Conservation (phyloP, 2,797 vertebrate genomes). For the Chiroxiphia lanceolata region DNA sequence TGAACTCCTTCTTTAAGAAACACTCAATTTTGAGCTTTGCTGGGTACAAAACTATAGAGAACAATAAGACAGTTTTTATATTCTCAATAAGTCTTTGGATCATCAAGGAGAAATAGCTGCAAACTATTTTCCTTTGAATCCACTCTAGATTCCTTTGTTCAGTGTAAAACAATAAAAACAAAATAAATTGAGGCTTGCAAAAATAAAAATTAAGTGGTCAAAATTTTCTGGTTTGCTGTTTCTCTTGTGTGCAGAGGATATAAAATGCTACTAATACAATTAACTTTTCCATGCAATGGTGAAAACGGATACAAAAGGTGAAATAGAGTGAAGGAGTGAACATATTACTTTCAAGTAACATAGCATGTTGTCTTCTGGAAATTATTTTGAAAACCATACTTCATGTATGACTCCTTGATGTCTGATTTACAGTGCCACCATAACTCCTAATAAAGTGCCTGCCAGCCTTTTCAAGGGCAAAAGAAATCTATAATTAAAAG, state of each 20-base stretch:
- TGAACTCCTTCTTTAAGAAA: background rate
- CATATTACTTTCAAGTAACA: background rate
- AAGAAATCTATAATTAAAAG: background rate
- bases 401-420: background rate
- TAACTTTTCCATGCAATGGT: background rate
- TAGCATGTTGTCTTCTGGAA: background rate
- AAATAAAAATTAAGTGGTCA: background rate
- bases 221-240: background rate
- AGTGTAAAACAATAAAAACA: background rate
- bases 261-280: background rate
- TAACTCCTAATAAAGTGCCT: background rate
- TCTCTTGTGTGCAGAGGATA: background rate
- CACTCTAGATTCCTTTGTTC: background rate
- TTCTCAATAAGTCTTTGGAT: background rate
- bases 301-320: background rate
- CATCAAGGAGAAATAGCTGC: background rate
- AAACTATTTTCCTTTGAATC: background rate
- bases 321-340: background rate
- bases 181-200: background rate
- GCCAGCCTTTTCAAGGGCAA: background rate
- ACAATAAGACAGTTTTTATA: background rate
- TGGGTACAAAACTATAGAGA: background rate
- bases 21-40: background rate
- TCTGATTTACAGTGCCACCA: conserved; percentile 1
- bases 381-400: conserved; percentile 19